Percentiles rank a stretch among this genome's conserved stretches.
Evolutionary conservation across 2,888 invertebrate species (phyloP).

Genomic region (Hedya salicella): DNA sequence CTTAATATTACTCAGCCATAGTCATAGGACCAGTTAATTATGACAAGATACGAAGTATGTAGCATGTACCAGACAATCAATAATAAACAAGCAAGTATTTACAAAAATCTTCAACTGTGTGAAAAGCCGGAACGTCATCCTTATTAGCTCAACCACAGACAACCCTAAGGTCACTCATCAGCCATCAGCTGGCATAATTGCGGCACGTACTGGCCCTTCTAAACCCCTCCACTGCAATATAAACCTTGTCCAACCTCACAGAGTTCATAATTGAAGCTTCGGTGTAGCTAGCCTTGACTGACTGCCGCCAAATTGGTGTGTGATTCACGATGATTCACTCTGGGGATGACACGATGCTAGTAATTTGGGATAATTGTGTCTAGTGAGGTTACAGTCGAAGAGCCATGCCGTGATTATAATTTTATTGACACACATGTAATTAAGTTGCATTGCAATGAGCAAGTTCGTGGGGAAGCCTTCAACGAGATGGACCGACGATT

Average conservation of each 20-base stretch:
- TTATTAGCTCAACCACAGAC: slow-evolving; percentile 26
- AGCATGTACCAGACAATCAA: too few relatives aligned
- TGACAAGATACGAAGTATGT: too few relatives aligned
- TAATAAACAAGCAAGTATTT: neutral
- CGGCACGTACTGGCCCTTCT: slow-evolving; percentile 59
- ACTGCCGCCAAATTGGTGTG: slow-evolving; percentile 62
- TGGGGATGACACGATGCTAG: slow-evolving; percentile 27
- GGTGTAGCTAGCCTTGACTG: slow-evolving; percentile 58
- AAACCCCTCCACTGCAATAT: neutral
- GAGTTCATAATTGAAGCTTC: neutral
- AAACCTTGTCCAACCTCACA: neutral
- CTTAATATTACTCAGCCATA: too few relatives aligned
- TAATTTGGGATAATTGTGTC: slow-evolving; percentile 23
- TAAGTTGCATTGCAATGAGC: too few relatives aligned
- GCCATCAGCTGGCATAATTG: slow-evolving; percentile 55
- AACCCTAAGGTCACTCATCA: slow-evolving; percentile 44
- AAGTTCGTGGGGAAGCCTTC: too few relatives aligned
- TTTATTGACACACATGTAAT: too few relatives aligned
- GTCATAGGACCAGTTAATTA: too few relatives aligned
- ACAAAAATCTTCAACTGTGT: slow-evolving; percentile 7
- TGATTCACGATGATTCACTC: slow-evolving; percentile 61
- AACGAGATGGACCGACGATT: too few relatives aligned
- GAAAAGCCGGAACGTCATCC: slow-evolving; percentile 25
- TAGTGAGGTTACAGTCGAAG: slow-evolving; percentile 12
- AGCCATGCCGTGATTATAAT: neutral